Base-by-base conservation (phyloP, 2,888 invertebrate genomes). In the Eupithecia inturbata region DNA sequence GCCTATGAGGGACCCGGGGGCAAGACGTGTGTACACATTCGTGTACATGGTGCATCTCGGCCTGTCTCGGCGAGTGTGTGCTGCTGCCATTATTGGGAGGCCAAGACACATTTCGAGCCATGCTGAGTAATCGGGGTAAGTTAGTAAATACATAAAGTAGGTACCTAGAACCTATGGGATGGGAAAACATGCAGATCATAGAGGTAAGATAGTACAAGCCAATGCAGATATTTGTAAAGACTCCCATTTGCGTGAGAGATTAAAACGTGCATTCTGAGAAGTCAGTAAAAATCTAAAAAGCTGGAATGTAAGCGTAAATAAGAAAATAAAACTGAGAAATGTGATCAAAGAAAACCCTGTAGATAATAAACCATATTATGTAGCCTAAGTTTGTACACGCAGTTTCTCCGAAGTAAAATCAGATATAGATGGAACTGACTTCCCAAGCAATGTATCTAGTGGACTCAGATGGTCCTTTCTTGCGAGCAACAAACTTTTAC, bases 371-470 rank as follows among this genome's bases (percentile, higher is more conserved):
- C n/a, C n/a, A n/a, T n/a, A 9, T 31, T 31, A 19, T 12, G 26
- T 74, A 57, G 16, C 12, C 68, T 28, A 31, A 49, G 26, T 31
- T 16, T 31, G 36, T 62, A 16, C 33, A 39, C 57, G 5, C 22
- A 39, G 67, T 53, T 66, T 45, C 60, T 28, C 22, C 31, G 69
- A 69, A 72, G 62, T 67, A 71, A 68, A 68, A 71, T 74, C 74
- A 67, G 66, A 71, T 69, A 72, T 49, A 72, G n/a, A 31, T 67
- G 41, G 64, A 49, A 69, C 64, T 68, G 33, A 70, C 39, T 71
- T 75, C 69, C 63, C 19, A 41, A 74, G 62, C 66, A 67, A 69
- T 71, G 71, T 71, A 66, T 74, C 74, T 68, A 67, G 68, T 63
- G 70, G 73, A 70, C 73, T 73, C 69, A 66, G 72, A 72, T 73